phyloP scores from a whole-genome alignment of 1,140 invertebrate species.

The Laupala kohalensis region DNA sequence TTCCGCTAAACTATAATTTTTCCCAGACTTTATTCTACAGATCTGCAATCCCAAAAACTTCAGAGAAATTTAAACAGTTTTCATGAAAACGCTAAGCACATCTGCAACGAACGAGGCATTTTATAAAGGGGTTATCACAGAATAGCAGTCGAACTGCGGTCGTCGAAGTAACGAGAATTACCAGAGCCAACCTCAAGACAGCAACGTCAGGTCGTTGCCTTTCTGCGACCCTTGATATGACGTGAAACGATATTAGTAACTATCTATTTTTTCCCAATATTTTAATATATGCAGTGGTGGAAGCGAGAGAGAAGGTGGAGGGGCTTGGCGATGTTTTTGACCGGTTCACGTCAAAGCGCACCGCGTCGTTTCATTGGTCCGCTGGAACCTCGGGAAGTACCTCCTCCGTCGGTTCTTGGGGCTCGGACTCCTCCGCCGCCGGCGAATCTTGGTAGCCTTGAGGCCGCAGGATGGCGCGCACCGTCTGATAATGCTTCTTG shows the following conservation, averaged over 20 bases:
- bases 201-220: background rate
- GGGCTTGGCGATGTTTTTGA: background rate
- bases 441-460: conserved; percentile 14
- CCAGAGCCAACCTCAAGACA: conserved; percentile 12
- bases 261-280: background rate
- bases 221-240: background rate
- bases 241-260: conserved; percentile 6
- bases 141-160: conserved; percentile 9
- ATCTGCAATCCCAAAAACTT: background rate
- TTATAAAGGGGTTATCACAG: conserved; percentile 6
- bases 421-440: background rate
- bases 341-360: background rate
- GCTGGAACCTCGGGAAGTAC: background rate
- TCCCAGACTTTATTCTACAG: background rate
- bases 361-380: background rate
- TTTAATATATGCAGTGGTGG: conserved; percentile 9
- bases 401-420: background rate
- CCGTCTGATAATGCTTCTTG: conserved; percentile 58
- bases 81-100: background rate
- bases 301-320: conserved; percentile 14
- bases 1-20: background rate
- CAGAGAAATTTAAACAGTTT: background rate
- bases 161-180: conserved; percentile 5
- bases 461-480: conserved; percentile 58
- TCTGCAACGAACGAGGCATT: background rate